phyloP scores from a whole-genome alignment of 2,888 invertebrate species.

The Cyaniris semiargus region DNA sequence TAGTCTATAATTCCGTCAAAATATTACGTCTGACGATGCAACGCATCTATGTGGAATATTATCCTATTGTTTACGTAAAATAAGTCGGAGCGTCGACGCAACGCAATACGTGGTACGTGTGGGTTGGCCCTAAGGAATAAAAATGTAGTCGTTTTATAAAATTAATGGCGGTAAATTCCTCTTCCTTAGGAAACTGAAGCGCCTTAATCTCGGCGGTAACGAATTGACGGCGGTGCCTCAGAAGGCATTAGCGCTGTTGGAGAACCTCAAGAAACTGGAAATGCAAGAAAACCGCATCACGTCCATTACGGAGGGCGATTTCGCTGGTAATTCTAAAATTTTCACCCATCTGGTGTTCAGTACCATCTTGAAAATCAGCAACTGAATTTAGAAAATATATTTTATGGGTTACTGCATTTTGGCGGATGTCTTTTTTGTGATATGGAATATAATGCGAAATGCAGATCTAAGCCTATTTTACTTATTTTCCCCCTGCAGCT shows the following conservation, averaged over 20 bases:
- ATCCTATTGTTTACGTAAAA: no score
- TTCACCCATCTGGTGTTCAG: not conserved
- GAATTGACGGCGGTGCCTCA: constrained; percentile 88
- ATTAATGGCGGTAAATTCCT: not conserved
- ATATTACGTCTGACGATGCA: no score
- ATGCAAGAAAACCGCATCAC: constrained; percentile 92
- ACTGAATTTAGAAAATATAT: not conserved
- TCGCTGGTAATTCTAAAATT: constrained; percentile 82
- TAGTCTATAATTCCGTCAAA: no score
- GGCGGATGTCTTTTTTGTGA: not conserved
- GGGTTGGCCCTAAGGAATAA: no score
- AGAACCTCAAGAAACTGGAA: constrained; percentile 91
- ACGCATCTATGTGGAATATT: no score
- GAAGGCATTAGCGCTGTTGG: constrained; percentile 88
- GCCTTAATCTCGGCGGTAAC: constrained; percentile 92
- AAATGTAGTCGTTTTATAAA: not conserved
- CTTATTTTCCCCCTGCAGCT: no score
- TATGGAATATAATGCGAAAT: not conserved
- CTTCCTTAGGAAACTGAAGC: constrained; percentile 85
- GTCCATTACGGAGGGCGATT: constrained; percentile 89
- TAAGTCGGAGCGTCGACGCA: no score
- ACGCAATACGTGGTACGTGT: no score
- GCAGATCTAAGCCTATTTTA: not conserved
- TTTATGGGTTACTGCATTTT: not conserved
- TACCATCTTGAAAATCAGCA: not conserved